A percentile compares a stretch with the other conserved stretches of the same genome.
phyloP scores from a whole-genome alignment of 2,888 invertebrate genomes.

The Eupelmus urozonus region DNA sequence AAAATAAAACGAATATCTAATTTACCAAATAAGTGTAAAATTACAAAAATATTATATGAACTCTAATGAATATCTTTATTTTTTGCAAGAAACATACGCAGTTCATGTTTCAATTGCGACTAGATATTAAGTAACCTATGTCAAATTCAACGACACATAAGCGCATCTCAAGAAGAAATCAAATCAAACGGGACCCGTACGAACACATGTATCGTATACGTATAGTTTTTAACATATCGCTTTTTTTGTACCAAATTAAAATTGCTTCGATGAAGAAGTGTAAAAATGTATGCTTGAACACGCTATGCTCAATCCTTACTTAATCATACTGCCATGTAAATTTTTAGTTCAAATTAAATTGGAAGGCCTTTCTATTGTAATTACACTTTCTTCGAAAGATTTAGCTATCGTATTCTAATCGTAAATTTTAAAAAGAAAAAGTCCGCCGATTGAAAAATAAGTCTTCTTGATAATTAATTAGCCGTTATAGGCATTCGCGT shows the following conservation, averaged over 20 bases:
- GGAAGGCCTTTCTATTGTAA: not conserved
- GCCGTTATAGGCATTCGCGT: slow-evolving; percentile 35
- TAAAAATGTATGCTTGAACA: slow-evolving; percentile 16
- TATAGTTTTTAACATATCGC: not conserved
- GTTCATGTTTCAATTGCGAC: not conserved
- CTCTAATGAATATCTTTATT: not conserved
- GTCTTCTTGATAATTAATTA: slow-evolving; percentile 50
- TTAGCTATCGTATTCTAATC: too few species aligned
- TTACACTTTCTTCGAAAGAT: not conserved
- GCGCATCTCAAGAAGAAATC: too few species aligned
- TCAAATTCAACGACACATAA: too few species aligned
- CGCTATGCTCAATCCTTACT: slow-evolving; percentile 26
- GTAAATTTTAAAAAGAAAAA: slow-evolving; percentile 23
- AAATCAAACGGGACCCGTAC: slow-evolving; percentile 7
- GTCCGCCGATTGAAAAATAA: slow-evolving; percentile 47
- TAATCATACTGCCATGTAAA: slow-evolving; percentile 44
- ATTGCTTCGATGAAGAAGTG: not conserved
- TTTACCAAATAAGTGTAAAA: too few species aligned
- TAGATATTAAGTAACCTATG: too few species aligned
- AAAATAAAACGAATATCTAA: too few species aligned
- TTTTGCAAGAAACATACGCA: not conserved
- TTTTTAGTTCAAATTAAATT: not conserved
- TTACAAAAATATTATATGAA: too few species aligned
- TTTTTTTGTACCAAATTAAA: slow-evolving; percentile 22
- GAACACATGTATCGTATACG: not conserved